phyloP scores from a whole-genome alignment of 2,113 vertebrate species.

The Dasyurus viverrinus region DNA sequence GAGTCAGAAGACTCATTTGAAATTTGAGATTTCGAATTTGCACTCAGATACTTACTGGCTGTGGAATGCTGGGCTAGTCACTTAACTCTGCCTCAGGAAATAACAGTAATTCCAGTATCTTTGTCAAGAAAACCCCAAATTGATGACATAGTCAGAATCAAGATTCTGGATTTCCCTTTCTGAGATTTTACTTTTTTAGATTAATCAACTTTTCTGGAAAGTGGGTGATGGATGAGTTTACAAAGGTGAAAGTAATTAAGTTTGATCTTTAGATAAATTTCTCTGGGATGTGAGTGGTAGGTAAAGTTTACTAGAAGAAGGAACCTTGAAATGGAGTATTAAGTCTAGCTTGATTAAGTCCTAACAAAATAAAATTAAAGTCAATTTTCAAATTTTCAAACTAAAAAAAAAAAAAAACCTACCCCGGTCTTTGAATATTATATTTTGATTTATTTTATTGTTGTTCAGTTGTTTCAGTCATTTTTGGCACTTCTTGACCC shows the following conservation, averaged over 20 bases:
- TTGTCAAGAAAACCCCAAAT: no score
- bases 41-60: neutral
- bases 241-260: neutral
- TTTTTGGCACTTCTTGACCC: no score
- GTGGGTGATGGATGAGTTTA: neutral
- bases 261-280: neutral
- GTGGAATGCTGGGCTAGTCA: no score
- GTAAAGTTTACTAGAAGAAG: neutral
- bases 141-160: neutral
- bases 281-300: neutral
- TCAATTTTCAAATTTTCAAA: neutral
- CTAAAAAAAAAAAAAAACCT: neutral
- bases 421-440: neutral
- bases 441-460: no score
- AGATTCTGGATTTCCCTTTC: neutral
- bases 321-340: neutral
- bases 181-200: neutral
- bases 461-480: no score
- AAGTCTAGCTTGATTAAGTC: neutral
- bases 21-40: neutral
- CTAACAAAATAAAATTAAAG: neutral
- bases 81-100: neutral
- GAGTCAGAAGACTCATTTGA: neutral
- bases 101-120: no score
- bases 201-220: neutral